phyloP scores from a whole-genome alignment of 2,113 vertebrate genomes.

The Sula dactylatra region DNA sequence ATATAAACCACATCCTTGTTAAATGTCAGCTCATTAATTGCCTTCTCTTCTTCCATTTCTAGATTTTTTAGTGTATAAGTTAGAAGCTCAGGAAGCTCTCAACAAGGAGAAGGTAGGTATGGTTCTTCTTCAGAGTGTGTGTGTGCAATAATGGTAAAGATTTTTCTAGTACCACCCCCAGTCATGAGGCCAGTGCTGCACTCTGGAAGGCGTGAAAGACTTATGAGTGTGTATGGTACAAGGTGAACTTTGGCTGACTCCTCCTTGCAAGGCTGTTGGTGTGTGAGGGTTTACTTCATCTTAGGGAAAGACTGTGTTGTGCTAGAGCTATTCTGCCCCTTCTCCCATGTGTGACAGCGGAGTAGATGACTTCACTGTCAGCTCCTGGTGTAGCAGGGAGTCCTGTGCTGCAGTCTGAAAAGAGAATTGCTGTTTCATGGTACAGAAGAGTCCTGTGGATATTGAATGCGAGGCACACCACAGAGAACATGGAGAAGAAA shows the following conservation, averaged over 20 bases:
- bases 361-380: not conserved
- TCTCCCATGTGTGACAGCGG: not conserved
- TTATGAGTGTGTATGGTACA: rapidly evolving
- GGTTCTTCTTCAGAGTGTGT: not conserved
- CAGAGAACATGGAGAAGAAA: not conserved
- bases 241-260: not conserved
- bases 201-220: not conserved
- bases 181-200: not conserved
- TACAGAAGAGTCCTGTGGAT: not conserved
- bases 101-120: constrained; percentile 75
- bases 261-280: not conserved
- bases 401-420: not conserved
- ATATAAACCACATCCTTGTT: not conserved
- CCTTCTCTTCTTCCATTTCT: not conserved
- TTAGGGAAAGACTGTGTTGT: not conserved
- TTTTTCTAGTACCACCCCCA: not conserved
- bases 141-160: not conserved
- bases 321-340: not conserved
- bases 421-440: not conserved
- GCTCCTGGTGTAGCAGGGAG: not conserved
- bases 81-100: constrained; percentile 77
- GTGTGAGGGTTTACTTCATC: not conserved
- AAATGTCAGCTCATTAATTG: not conserved
- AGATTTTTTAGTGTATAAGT: constrained; percentile 77
- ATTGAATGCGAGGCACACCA: not conserved